phyloP scores from a whole-genome alignment of 2,888 invertebrate species.

The Drosophila recens region DNA sequence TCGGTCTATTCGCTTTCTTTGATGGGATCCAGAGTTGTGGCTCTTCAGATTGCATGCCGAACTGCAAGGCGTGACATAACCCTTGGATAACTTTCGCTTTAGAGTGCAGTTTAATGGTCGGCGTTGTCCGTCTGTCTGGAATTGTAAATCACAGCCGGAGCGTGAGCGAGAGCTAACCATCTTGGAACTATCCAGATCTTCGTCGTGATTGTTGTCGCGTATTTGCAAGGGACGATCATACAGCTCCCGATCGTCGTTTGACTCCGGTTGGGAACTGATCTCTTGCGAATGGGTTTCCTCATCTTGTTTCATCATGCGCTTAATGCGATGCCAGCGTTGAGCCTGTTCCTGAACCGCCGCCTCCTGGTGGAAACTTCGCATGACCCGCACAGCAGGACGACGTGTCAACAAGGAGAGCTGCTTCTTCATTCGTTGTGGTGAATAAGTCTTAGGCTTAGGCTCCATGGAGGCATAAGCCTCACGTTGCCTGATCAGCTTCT shows the following conservation, averaged over 20 bases:
- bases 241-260: not conserved
- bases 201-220: not conserved
- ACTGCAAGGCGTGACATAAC: not conserved
- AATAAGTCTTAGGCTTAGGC: conserved; percentile 5
- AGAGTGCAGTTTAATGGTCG: not conserved
- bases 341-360: not conserved
- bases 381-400: conserved; percentile 4
- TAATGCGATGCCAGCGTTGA: conserved; percentile 24
- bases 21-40: not conserved
- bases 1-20: not conserved
- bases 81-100: not conserved
- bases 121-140: conserved; percentile 4
- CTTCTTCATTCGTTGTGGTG: not conserved
- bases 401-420: conserved; percentile 13
- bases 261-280: not conserved
- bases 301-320: not conserved
- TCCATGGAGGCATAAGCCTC: not conserved
- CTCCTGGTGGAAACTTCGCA: not conserved
- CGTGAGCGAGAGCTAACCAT: conserved; percentile 31
- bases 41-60: not conserved
- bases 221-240: conserved; percentile 6
- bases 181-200: not conserved
- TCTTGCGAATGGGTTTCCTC: not conserved
- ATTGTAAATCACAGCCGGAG: conserved; percentile 47
- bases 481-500: conserved; percentile 8